phyloP scores from a whole-genome alignment of 2,113 vertebrate genomes.

The Poecile atricapillus region DNA sequence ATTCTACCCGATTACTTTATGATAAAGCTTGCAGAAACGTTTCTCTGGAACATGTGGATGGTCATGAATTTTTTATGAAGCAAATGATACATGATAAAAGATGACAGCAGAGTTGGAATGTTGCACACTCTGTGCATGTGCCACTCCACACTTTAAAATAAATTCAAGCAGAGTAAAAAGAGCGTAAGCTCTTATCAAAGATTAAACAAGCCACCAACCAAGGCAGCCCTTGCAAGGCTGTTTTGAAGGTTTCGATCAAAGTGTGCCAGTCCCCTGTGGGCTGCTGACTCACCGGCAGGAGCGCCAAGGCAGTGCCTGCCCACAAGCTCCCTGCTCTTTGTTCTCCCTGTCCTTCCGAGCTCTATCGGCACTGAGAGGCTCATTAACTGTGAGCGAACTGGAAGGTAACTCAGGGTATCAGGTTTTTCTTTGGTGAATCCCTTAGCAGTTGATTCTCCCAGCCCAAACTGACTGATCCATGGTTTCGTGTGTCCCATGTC shows the following conservation, averaged over 20 bases:
- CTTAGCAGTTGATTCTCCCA: not conserved
- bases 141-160: not conserved
- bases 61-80: not conserved
- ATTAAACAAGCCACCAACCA: not conserved
- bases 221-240: not conserved
- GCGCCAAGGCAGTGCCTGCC: not conserved
- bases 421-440: not conserved
- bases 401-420: not conserved
- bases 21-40: not conserved
- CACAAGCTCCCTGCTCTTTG: not conserved
- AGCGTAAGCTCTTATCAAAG: not conserved
- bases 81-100: not conserved
- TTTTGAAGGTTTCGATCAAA: not conserved
- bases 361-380: rapidly evolving
- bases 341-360: not conserved
- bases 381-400: not conserved
- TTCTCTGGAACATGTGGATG: not conserved
- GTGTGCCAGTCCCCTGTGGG: not conserved
- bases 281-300: not conserved
- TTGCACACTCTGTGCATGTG: not conserved
- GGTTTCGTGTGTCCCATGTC: rapidly evolving
- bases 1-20: not conserved
- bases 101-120: not conserved
- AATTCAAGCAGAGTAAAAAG: not conserved
- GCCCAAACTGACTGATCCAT: not conserved